Conservation (phyloP, 2,888 invertebrate species). For the Calameuta idolon region DNA sequence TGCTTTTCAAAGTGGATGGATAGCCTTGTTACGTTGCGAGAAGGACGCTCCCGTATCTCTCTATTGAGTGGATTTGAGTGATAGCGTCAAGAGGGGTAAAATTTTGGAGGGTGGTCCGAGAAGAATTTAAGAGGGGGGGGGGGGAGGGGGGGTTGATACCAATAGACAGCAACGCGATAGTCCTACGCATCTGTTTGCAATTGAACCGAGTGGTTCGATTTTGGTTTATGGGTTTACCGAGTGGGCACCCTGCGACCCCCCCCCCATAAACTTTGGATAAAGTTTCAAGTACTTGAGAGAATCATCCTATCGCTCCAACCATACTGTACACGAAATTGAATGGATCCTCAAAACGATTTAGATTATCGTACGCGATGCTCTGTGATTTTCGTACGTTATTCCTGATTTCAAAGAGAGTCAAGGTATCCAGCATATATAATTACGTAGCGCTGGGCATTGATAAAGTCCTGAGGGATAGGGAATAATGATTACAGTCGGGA, state of each 20-base stretch:
- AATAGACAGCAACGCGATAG: slow-evolving; percentile 30
- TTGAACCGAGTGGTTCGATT: slow-evolving; percentile 59
- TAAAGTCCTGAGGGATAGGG: not conserved
- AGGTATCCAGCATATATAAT: not conserved
- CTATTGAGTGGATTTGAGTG: slow-evolving; percentile 55
- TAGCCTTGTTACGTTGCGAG: not conserved
- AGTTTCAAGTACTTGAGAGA: not conserved
- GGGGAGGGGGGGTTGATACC: not conserved
- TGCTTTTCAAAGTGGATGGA: slow-evolving; percentile 46
- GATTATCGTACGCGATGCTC: not conserved
- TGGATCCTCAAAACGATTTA: not conserved
- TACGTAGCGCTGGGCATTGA: not conserved
- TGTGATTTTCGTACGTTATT: not conserved
- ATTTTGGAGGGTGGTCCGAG: slow-evolving; percentile 9
- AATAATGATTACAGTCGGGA: not conserved
- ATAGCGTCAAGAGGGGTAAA: slow-evolving; percentile 41
- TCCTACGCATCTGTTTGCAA: slow-evolving; percentile 62
- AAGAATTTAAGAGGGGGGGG: not conserved
- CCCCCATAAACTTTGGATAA: not conserved
- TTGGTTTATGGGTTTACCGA: slow-evolving; percentile 46
- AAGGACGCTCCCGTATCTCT: slow-evolving; percentile 35
- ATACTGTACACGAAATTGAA: not conserved
- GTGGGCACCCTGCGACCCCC: not conserved
- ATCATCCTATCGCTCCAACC: not conserved
- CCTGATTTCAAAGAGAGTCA: not conserved